These are phyloP conservation scores for Moxostoma hubbsi DNA, from an alignment of 2,797 vertebrate genomes.

Conservation along the genomic window DNA sequence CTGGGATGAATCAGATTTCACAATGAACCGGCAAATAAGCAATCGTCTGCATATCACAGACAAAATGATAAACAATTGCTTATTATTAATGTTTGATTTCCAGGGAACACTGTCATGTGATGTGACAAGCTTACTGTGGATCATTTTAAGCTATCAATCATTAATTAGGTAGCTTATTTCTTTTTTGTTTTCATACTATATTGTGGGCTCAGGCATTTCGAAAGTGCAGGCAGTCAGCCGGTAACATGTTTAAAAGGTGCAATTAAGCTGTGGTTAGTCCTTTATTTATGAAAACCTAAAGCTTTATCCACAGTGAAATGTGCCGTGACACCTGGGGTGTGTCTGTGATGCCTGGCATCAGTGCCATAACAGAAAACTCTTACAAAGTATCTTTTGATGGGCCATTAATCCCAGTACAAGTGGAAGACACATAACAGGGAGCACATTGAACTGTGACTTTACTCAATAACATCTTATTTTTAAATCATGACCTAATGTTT, in stretches of 20 bases:
- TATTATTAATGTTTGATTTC: slow-evolving; percentile 12
- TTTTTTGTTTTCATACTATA: background rate
- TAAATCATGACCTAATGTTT: slow-evolving; percentile 32
- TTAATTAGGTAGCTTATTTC: background rate
- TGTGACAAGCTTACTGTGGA: background rate
- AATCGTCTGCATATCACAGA: slow-evolving; percentile 54
- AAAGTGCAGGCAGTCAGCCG: background rate
- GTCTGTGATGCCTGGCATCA: slow-evolving; percentile 23
- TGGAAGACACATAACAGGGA: slow-evolving; percentile 5
- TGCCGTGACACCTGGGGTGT: slow-evolving; percentile 25
- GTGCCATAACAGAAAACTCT: slow-evolving; percentile 24
- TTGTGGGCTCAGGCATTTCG: background rate
- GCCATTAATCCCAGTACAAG: slow-evolving; percentile 28
- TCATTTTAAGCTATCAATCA: background rate
- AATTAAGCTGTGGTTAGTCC: background rate
- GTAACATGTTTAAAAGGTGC: slow-evolving; percentile 12
- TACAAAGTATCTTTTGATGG: slow-evolving; percentile 4
- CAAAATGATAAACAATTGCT: slow-evolving; percentile 42
- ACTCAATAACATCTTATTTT: slow-evolving; percentile 37
- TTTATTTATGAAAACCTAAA: slow-evolving; percentile 5
- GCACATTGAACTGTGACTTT: background rate
- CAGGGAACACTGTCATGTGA: background rate
- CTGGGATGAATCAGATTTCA: slow-evolving; percentile 58
- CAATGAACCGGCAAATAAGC: slow-evolving; percentile 65
- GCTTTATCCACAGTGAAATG: slow-evolving; percentile 25